Conservation (phyloP, 2,888 invertebrate species). For the Enchytraeus crypticus region DNA sequence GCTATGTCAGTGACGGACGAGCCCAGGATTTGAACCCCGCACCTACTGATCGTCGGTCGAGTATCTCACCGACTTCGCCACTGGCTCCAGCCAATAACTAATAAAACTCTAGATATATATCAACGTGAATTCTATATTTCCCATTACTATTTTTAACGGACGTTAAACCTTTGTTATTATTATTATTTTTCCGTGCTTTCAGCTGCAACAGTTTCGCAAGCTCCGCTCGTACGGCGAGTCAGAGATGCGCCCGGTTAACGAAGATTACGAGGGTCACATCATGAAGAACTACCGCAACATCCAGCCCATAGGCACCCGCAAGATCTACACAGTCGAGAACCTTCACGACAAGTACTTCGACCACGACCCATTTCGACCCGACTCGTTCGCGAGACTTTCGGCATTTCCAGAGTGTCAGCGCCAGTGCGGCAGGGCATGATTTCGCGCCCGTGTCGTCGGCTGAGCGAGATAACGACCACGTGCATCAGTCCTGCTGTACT, state of each 20-base stretch:
- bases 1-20: too few relatives aligned
- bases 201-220: conserved; percentile 16
- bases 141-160: too few relatives aligned
- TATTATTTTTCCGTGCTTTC: neutral
- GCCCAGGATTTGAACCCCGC: too few relatives aligned
- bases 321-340: conserved; percentile 18
- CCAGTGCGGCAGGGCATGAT: conserved; percentile 13
- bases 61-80: too few relatives aligned
- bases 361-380: conserved; percentile 17
- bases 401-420: conserved; percentile 18
- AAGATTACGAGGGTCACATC: conserved; percentile 14
- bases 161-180: too few relatives aligned
- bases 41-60: too few relatives aligned
- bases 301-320: conserved; percentile 19
- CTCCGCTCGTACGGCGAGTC: conserved; percentile 14
- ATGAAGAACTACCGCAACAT: conserved; percentile 10
- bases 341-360: conserved; percentile 12
- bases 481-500: conserved; percentile 13
- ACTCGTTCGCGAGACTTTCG: conserved; percentile 10
- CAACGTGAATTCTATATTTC: too few relatives aligned
- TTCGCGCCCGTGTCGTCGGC: neutral
- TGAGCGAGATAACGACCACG: neutral
- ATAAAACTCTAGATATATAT: too few relatives aligned
- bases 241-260: conserved; percentile 15
- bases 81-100: too few relatives aligned